Evolutionary conservation across 2,797 vertebrate genomes (phyloP), one percentile per base, ranked within the genome.

Genomic region (Tolypeutes matacus): DNA sequence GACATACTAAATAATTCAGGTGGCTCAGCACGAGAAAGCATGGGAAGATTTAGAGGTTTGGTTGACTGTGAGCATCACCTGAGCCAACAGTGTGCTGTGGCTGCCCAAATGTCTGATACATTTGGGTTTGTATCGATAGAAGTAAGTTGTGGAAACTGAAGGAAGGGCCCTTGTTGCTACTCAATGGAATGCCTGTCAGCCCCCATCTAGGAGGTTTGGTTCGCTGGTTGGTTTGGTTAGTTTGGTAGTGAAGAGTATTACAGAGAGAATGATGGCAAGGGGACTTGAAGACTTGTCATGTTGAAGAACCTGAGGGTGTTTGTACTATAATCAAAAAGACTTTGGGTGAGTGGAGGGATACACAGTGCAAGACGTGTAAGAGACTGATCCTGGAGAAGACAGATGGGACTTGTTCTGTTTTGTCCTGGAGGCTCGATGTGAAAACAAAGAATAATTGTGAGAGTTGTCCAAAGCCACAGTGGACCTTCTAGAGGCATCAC

Each of bases 1-100:
- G 18, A 25, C 13, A 36, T 0, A 0, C 6, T 18, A 46, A 13
- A n/a, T 2, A 39, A 39, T 39, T 4, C 34, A 29, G 34, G 27
- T 10, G 56, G 58, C 31, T 46, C 76, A 29, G 29, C 29, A 29
- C 46, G 11, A 2, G 17, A 13, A 2, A 18, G 11, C 5, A 27
- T 18, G 60, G 64, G 14, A 5, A 13, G 8, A n/a, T 6, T 7
- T 7, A 12, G 34, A 34, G 31, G 21, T 7, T 1, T 58, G 27
- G 21, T 20, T 9, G 5, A 11, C 72, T 27, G 3, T 2, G 29
- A 51, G 14, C 21, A 15, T 42, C 2, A 1, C 34, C 0, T 29
- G 75, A 29, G 11, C 39, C 17, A 36, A 12, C 49, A 2, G n/a
- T 15, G 49, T 9, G 23, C 27, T 2, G 4, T 4, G 65, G 23